These are phyloP conservation scores for Lagopus leucura DNA, from an alignment of 2,113 vertebrate species.

Conservation along the genomic window DNA sequence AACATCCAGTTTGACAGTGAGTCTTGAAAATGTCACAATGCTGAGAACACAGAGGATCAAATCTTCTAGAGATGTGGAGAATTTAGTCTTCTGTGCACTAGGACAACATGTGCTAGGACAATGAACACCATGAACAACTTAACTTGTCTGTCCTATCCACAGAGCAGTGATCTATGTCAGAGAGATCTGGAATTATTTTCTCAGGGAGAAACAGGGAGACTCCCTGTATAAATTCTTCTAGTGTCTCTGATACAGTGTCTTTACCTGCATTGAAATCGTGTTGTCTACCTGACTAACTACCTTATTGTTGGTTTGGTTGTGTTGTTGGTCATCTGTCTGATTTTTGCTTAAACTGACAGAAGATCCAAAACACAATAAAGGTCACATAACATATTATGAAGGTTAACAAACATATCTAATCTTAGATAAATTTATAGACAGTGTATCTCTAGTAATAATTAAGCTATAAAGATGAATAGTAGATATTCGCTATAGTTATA, in stretches of 20 bases:
- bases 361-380: neutral
- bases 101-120: neutral
- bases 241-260: neutral
- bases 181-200: neutral
- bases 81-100: neutral
- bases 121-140: fast-evolving
- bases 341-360: neutral
- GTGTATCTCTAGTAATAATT: neutral
- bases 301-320: neutral
- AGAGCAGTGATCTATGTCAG: neutral
- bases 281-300: neutral
- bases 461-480: neutral
- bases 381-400: neutral
- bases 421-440: neutral
- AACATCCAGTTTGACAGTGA: neutral
- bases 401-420: neutral
- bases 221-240: neutral
- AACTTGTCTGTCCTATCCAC: neutral
- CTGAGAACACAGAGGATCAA: fast-evolving
- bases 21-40: neutral
- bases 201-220: neutral
- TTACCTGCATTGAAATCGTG: neutral
- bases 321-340: neutral
- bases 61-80: neutral
- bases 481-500: neutral